Evolutionary conservation across 2,888 invertebrate species (phyloP).

Genomic region (Zaprionus obscuricornis): DNA sequence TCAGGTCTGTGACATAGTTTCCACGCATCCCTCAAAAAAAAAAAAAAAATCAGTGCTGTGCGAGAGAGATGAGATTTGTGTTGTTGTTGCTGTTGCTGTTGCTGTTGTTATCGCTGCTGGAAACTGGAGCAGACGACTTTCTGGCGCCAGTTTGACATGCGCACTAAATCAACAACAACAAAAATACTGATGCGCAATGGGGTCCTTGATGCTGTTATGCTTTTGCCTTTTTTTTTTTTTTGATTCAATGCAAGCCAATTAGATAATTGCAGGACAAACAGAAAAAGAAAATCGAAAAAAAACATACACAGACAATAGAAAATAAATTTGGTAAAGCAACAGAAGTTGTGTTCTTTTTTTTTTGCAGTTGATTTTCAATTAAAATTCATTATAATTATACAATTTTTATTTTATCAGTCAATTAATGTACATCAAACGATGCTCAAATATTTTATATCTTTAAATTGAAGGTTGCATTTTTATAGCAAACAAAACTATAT

Average conservation of each 20-base stretch:
- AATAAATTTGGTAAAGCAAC: not conserved
- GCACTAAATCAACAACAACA: slow-evolving; percentile 47
- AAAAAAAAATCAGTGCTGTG: slow-evolving; percentile 23
- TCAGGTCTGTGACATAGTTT: slow-evolving; percentile 63
- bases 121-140: slow-evolving; percentile 77
- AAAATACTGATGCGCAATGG: slow-evolving; percentile 47
- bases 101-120: slow-evolving; percentile 36
- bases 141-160: slow-evolving; percentile 78
- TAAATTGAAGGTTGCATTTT: slow-evolving; percentile 10
- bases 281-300: not conserved
- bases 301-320: not conserved
- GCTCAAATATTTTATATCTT: slow-evolving; percentile 13
- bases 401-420: not conserved
- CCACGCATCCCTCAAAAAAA: slow-evolving; percentile 2
- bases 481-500: slow-evolving; percentile 7
- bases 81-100: slow-evolving; percentile 2
- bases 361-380: too few species aligned
- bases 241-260: slow-evolving; percentile 58
- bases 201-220: slow-evolving; percentile 18
- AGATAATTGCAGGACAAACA: slow-evolving; percentile 61
- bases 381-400: slow-evolving; percentile 9
- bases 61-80: slow-evolving; percentile 19
- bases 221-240: too few species aligned
- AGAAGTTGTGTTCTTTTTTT: too few species aligned
- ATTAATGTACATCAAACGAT: slow-evolving; percentile 9